Evolutionary conservation across 2,888 invertebrate species (phyloP), one percentile per base, ranked within the genome.

Genomic region (Mesochorus sp.): DNA sequence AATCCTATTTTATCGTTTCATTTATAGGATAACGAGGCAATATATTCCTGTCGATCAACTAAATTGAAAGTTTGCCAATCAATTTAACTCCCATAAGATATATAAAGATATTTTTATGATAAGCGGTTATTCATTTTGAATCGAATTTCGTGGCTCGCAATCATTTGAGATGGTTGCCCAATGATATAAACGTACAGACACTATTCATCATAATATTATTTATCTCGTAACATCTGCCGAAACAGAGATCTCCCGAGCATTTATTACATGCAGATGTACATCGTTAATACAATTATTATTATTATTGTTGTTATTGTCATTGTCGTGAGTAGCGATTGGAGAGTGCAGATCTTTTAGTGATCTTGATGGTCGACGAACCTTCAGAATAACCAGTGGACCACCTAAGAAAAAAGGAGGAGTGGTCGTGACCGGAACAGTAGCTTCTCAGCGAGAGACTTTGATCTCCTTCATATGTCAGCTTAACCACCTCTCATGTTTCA

Each of bases 401-500:
- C 84, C 84, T 84, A 84, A 84, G 86, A 78, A 81, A 81, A 78
- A 80, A 83, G 78, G 68, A 82, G 84, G 80, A 85, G 85, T 82
- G 83, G 82, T 80, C 81, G 42, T 49, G 31, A n/a, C 6, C 44
- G 62, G 81, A 85, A 85, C 84, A 81, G 86, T 82, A 84, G 85
- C 85, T 81, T 81, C 85, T 83, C 83, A 81, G 71, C 81, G 75
- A 78, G 55, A 62, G 82, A 83, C 82, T 80, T n/a, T 82, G 84
- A 86, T 86, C 85, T 84, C 80, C 83, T 85, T 86, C 85, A 85
- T 85, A 82, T 83, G 86, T 86, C 86, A 83, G 85, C 86, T 87
- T 86, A 87, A 85, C 82, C 82, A 83, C 82, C 84, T 86, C 87
- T 87, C 86, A 84, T 85, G 86, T 85, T 87, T 85, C 85, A 83